Evolutionary conservation across 2,113 vertebrate species (phyloP), one percentile per base, ranked within the genome.

Genomic region (Oryzias melastigma): DNA sequence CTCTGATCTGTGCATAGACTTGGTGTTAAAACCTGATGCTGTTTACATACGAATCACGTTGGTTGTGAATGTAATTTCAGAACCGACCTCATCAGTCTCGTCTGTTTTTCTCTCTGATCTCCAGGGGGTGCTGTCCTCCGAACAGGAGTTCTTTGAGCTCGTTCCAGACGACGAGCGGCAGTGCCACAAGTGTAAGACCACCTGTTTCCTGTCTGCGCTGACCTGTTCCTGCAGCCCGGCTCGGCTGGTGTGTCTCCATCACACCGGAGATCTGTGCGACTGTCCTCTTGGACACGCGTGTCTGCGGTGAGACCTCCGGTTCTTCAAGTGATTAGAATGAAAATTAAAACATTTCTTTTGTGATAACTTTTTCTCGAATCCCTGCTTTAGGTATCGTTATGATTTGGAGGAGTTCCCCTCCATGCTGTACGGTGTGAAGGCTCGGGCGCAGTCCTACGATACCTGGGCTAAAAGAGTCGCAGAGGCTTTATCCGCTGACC

Each of bases 61-160:
- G 8, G 3, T 8, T 12, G 3, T 35, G 35, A 35, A 35, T 35
- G 35, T 35, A 35, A 8, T 8, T 12, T 3, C 12, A 12, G 10
- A 13, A 12, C 8, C 2, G 3, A 18, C 10, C 1, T 74, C 7
- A 62, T 25, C 13, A 1, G 20, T 51, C 25, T 51, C 7, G 16
- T 1, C 20, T 49, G 5, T 1, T 20, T 49, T 6, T 45, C 17
- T 17, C 20, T 4, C 66, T 58, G 14, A 14, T n/a, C 17, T 75
- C 20, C 74, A 99, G 97, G 97, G 96, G 8, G 94, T 98, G 24
- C 69, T 94, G 74, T 94, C 94, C 66, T 95, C 93, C 4, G 96
- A 98, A 78, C 96, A 97, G 81, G 97, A 99, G 83, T 96, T 96
- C 40, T 99, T 99, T 88, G 97, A 99, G 50, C 90, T 99, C 73